A percentile compares a stretch with the other conserved stretches of the same genome.
These are phyloP conservation scores for Rhinatrema bivittatum DNA, from an alignment of 2,797 vertebrate genomes.

Conservation along the genomic window DNA sequence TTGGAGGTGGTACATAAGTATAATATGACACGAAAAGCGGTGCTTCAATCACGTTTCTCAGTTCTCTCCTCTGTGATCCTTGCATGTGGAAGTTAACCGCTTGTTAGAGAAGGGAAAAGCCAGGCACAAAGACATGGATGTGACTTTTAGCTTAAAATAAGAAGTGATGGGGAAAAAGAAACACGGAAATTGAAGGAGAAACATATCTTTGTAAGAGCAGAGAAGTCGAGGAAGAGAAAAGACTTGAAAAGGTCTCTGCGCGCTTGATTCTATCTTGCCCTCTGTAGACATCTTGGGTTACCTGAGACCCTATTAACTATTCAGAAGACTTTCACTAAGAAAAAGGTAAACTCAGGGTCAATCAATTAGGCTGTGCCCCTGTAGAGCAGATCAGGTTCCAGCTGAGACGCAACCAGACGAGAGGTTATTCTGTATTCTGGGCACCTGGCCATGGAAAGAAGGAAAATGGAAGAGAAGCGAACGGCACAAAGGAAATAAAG, in stretches of 20 bases:
- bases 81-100: no score
- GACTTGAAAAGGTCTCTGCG: slow-evolving; percentile 23
- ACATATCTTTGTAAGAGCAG: slow-evolving; percentile 1
- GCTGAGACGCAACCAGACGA: slow-evolving; percentile 30
- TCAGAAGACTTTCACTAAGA: slow-evolving; percentile 53
- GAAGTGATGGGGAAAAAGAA: slow-evolving; percentile 3
- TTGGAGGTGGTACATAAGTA: no score
- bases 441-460: slow-evolving; percentile 18
- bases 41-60: no score
- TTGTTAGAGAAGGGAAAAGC: no score
- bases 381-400: slow-evolving; percentile 38
- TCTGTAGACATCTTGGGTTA: slow-evolving; percentile 43
- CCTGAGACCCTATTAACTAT: slow-evolving; percentile 41
- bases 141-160: no score
- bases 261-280: slow-evolving; percentile 32
- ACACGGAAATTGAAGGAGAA: slow-evolving; percentile 11
- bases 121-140: no score
- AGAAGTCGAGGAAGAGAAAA: slow-evolving; percentile 31
- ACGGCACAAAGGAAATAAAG: no score
- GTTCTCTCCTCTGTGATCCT: no score
- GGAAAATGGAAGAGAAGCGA: not conserved
- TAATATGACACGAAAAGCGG: no score
- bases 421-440: slow-evolving; percentile 19
- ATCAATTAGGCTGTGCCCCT: slow-evolving; percentile 47
- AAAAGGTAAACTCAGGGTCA: slow-evolving; percentile 51